phyloP scores from a whole-genome alignment of 2,888 invertebrate genomes.

The Yponomeuta sedellus region DNA sequence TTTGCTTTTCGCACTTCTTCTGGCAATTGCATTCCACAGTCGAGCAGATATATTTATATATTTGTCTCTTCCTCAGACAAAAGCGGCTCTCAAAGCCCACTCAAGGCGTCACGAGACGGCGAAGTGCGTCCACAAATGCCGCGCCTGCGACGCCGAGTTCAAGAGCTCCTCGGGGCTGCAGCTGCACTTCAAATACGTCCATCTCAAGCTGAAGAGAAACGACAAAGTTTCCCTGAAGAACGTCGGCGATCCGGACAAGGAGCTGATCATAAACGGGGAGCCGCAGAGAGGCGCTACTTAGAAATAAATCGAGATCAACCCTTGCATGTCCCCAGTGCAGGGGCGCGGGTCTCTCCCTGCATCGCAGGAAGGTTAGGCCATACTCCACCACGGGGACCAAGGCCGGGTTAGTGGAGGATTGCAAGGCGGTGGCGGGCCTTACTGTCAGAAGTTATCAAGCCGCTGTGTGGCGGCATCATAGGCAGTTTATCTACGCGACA shows the following conservation, averaged over 20 bases:
- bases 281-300: background rate
- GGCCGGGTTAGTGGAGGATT: no score
- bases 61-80: background rate
- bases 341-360: no score
- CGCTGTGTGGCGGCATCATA: no score
- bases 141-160: conserved; percentile 2
- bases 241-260: background rate
- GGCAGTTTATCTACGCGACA: no score
- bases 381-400: no score
- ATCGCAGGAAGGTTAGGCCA: no score
- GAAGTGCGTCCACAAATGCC: background rate
- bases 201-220: conserved; percentile 9
- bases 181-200: conserved; percentile 3
- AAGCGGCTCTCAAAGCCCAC: background rate
- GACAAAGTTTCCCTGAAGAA: background rate
- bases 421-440: no score
- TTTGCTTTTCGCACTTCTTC: no score
- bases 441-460: no score
- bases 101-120: background rate
- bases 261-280: conserved; percentile 6
- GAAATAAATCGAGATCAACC: background rate
- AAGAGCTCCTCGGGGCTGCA: background rate
- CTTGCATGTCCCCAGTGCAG: no score
- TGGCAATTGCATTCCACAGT: no score
- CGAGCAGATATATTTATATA: no score